phyloP scores from a whole-genome alignment of 2,888 invertebrate genomes.

The Candidula unifasciata region DNA sequence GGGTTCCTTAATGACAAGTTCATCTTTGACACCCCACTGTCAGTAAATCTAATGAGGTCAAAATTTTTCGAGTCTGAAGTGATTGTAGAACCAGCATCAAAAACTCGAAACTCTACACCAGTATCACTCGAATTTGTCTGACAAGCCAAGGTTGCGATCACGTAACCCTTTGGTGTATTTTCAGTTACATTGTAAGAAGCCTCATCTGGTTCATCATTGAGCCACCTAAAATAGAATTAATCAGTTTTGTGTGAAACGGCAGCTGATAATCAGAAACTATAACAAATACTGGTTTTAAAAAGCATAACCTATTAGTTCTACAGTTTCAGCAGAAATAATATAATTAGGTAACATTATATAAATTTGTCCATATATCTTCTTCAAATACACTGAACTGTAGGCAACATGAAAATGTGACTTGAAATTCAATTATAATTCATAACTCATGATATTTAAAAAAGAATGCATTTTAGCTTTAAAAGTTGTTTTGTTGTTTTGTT shows the following conservation, averaged over 20 bases:
- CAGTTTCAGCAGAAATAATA: too few relatives aligned
- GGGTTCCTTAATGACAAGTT: conserved; percentile 5
- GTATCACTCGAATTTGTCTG: conserved; percentile 11
- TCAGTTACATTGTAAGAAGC: background rate
- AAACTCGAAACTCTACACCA: conserved; percentile 44
- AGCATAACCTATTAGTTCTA: too few relatives aligned
- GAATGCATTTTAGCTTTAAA: too few relatives aligned
- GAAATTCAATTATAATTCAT: too few relatives aligned
- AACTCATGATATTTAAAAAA: too few relatives aligned
- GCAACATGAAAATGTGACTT: too few relatives aligned
- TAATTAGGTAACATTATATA: too few relatives aligned
- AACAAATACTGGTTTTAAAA: too few relatives aligned
- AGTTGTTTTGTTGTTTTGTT: too few relatives aligned
- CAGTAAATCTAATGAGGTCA: background rate
- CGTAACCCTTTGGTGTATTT: background rate
- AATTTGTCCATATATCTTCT: too few relatives aligned
- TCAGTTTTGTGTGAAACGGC: background rate
- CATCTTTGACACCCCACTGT: background rate
- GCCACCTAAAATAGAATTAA: conserved; percentile 24
- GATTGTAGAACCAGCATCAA: conserved; percentile 11
- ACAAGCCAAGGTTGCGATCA: conserved; percentile 41
- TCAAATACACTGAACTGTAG: too few relatives aligned
- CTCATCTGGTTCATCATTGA: background rate
- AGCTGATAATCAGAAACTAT: background rate
- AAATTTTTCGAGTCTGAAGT: conserved; percentile 3